Conservation (phyloP, 2,797 vertebrate genomes). For the Lerista edwardsae region DNA sequence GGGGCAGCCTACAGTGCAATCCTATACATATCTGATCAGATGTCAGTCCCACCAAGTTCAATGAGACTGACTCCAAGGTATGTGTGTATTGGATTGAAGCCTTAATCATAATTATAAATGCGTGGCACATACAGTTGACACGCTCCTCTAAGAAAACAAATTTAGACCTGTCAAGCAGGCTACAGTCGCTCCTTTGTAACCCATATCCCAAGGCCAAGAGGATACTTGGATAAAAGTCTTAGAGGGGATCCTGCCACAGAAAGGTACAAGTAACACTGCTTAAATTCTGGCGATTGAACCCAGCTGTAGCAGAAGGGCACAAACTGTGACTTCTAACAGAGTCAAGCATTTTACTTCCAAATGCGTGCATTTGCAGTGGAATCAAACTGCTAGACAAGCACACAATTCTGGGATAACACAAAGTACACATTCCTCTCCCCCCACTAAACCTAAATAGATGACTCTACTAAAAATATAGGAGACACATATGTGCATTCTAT, state of each 20-base stretch:
- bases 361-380: neutral
- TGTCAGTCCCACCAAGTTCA: too few species aligned
- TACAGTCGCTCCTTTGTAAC: neutral
- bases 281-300: neutral
- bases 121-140: neutral
- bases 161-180: neutral
- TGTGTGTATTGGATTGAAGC: too few species aligned
- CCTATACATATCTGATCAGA: too few species aligned
- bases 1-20: neutral
- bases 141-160: neutral
- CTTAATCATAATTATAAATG: too few species aligned
- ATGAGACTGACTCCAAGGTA: too few species aligned
- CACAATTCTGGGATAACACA: constrained; percentile 7
- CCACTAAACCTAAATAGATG: neutral
- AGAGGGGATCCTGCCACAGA: neutral
- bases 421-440: neutral
- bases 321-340: neutral
- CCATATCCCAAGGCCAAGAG: neutral
- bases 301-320: neutral
- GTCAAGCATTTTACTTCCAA: neutral
- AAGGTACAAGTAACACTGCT: neutral
- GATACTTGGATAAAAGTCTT: neutral
- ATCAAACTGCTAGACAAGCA: neutral
- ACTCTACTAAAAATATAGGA: neutral
- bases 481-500: neutral